Conservation (phyloP, 2,888 invertebrate species). For the Spatulosminthurus flaviceps region DNA sequence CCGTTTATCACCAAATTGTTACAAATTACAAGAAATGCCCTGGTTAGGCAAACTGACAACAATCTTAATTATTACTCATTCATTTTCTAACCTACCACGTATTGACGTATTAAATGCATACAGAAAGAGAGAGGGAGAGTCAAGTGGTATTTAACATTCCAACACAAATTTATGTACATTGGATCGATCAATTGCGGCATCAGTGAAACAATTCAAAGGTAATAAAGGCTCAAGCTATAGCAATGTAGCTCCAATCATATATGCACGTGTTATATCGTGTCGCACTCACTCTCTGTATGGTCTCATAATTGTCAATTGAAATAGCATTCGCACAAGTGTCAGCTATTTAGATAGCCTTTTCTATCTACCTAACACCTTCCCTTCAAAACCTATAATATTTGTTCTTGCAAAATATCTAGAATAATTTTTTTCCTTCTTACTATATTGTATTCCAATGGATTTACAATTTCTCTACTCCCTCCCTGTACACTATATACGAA, state of each 20-base stretch:
- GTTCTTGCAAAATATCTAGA: not conserved
- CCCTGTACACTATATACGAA: too few relatives aligned
- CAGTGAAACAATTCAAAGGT: not conserved
- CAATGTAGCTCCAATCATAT: too few relatives aligned
- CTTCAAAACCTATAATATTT: not conserved
- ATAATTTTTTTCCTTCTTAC: not conserved
- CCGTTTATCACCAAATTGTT: constrained; percentile 8
- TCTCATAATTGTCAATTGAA: too few relatives aligned
- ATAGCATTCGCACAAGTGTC: too few relatives aligned
- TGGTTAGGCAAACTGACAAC: not conserved
- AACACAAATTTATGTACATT: not conserved
- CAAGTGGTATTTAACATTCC: not conserved
- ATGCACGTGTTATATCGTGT: too few relatives aligned
- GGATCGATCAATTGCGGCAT: not conserved
- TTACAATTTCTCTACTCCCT: too few relatives aligned
- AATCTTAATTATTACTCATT: constrained; percentile 1
- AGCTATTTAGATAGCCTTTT: too few relatives aligned
- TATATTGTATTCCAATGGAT: too few relatives aligned
- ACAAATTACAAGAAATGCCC: not conserved
- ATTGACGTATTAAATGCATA: too few relatives aligned
- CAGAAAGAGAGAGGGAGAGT: not conserved
- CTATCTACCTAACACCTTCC: not conserved
- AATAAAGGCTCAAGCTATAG: not conserved
- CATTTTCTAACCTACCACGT: not conserved
- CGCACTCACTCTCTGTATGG: too few relatives aligned